Conservation (phyloP, 2,797 vertebrate species). For the Xyrichtys novacula region DNA sequence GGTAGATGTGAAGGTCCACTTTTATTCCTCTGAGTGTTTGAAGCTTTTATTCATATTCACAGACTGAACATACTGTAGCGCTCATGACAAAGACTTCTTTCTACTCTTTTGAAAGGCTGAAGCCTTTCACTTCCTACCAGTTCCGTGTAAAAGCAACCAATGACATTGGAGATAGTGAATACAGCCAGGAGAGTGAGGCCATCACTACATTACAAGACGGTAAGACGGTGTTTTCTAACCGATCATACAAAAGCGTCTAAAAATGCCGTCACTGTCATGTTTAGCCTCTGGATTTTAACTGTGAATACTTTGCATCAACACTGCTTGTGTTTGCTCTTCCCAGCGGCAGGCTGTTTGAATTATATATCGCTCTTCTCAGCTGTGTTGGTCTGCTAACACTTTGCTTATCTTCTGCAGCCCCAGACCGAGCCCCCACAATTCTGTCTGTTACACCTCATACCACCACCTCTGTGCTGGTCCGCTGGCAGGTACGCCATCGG, state of each 20-base stretch:
- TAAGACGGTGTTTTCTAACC: slow-evolving; percentile 67
- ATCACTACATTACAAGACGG: slow-evolving; percentile 97
- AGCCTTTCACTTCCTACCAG: slow-evolving; percentile 98
- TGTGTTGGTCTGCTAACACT: slow-evolving; percentile 37
- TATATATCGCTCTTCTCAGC: slow-evolving; percentile 34
- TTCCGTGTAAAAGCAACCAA: slow-evolving; percentile 97
- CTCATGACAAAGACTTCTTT: background rate
- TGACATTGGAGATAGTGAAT: slow-evolving; percentile 97
- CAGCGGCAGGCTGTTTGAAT: slow-evolving; percentile 46
- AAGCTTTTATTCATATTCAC: background rate
- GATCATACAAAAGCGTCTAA: background rate
- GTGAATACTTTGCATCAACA: slow-evolving; percentile 44
- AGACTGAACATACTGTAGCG: background rate
- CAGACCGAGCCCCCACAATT: slow-evolving; percentile 89
- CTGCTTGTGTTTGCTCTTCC: slow-evolving; percentile 48
- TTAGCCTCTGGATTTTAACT: slow-evolving; percentile 44
- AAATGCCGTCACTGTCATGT: slow-evolving; percentile 18
- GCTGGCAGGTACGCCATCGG: slow-evolving; percentile 90
- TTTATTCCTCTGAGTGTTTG: background rate
- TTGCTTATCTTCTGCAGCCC: slow-evolving; percentile 70
- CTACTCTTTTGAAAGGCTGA: slow-evolving; percentile 84
- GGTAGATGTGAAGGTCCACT: slow-evolving; percentile 85
- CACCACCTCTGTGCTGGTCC: slow-evolving; percentile 95
- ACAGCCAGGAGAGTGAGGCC: slow-evolving; percentile 95
- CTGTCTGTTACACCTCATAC: slow-evolving; percentile 95